Evolutionary conservation across 2,888 invertebrate genomes (phyloP), one percentile per base, ranked within the genome.

Genomic region (Dichetophora obliterata): DNA sequence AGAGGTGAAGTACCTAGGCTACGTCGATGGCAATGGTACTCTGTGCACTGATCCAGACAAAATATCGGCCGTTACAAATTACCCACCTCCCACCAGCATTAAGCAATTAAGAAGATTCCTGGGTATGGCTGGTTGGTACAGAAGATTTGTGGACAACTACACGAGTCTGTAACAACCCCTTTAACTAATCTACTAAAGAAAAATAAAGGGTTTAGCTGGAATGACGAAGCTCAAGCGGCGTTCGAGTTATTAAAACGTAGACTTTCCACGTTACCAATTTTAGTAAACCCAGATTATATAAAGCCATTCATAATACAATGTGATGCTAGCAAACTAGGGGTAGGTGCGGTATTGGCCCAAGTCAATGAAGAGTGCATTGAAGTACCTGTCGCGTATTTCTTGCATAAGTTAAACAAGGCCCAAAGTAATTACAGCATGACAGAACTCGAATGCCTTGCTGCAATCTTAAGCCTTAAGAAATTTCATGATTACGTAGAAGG

Each of bases 301-400:
- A 70, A 77, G 54, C 69, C 75, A 1, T 80, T 80, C 52, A 63
- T 76, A 11, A 34, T 80, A 5, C 78, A 79, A 48, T 78, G 77
- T 65, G 75, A 77, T 59, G 77, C 79, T 3, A 68, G 72, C 50
- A 61, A 69, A 31, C 52, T 24, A n/a, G n/a, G n/a, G n/a, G n/a
- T n/a, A n/a, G n/a, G n/a, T n/a, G n/a, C n/a, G n/a, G n/a, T n/a
- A n/a, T 37, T 78, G n/a, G n/a, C n/a, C n/a, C n/a, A n/a, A n/a
- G n/a, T n/a, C n/a, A n/a, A n/a, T n/a, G n/a, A n/a, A n/a, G n/a
- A n/a, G n/a, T n/a, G n/a, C n/a, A n/a, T n/a, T n/a, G n/a, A n/a
- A n/a, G n/a, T n/a, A n/a, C n/a, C n/a, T n/a, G n/a, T n/a, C n/a
- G n/a, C n/a, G n/a, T n/a, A n/a, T n/a, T n/a, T n/a, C n/a, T n/a